Conservation (phyloP, 1,140 invertebrate species). For the Macrostomum lignano region DNA sequence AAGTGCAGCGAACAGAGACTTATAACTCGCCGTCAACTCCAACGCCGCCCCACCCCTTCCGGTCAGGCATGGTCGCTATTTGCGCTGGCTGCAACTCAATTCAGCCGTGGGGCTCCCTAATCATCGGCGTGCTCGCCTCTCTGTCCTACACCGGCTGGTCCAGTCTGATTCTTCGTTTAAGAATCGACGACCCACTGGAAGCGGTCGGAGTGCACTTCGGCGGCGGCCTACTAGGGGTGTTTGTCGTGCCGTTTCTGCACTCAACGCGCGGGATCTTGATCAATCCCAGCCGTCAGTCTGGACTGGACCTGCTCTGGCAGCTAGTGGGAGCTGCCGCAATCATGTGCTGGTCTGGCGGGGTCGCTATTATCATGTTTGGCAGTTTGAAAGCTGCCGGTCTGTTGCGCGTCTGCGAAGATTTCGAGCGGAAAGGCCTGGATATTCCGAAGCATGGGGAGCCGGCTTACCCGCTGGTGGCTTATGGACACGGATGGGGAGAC, state of each 20-base stretch:
- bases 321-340: constrained; percentile 28
- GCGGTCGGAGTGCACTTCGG: constrained; percentile 30
- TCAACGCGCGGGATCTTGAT: constrained; percentile 16
- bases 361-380: constrained; percentile 28
- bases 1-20: too few relatives aligned
- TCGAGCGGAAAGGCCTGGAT: constrained; percentile 31
- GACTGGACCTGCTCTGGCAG: constrained; percentile 29
- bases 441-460: constrained; percentile 25
- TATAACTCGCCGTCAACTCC: too few relatives aligned
- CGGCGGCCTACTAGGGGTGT: constrained; percentile 32
- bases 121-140: constrained; percentile 21
- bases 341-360: constrained; percentile 24
- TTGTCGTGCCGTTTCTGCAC: constrained; percentile 24
- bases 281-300: constrained; percentile 10
- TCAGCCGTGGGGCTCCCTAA: constrained; percentile 16
- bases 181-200: constrained; percentile 33
- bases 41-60: constrained; percentile 2
- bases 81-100: constrained; percentile 27
- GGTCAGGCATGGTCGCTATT: constrained; percentile 24
- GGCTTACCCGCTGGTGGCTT: constrained; percentile 21
- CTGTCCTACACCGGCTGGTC: constrained; percentile 18
- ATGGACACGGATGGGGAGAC: too few relatives aligned
- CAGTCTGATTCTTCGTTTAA: constrained; percentile 13
- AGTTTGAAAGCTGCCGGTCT: constrained; percentile 19
- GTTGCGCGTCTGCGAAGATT: constrained; percentile 26